phyloP scores from a whole-genome alignment of 2,797 vertebrate species.

The Champsocephalus esox region DNA sequence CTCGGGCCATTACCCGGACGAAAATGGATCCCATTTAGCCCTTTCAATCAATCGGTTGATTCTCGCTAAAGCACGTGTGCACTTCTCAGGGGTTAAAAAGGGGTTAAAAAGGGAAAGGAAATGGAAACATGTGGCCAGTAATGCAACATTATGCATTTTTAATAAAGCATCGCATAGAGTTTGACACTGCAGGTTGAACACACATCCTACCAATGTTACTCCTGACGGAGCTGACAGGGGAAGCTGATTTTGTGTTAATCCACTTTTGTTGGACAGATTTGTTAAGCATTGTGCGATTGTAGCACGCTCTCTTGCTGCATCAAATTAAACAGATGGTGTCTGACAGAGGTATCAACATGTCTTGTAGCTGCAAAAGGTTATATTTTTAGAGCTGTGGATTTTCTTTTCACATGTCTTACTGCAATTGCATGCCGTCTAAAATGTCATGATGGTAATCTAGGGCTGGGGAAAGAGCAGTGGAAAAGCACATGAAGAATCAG shows the following conservation, averaged over 20 bases:
- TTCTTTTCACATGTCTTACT: conserved; percentile 21
- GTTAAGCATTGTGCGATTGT: conserved; percentile 9
- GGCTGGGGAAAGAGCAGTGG: conserved; percentile 26
- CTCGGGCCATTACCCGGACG: conserved; percentile 45
- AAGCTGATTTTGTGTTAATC: conserved; percentile 30
- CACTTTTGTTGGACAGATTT: conserved; percentile 14
- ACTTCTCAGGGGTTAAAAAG: conserved; percentile 33
- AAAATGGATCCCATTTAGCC: conserved; percentile 51
- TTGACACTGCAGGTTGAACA: not conserved
- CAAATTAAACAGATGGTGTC: conserved; percentile 21
- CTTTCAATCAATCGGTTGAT: conserved; percentile 44
- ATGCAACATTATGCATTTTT: conserved; percentile 11
- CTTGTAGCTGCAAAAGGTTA: not conserved
- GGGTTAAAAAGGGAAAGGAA: conserved; percentile 31
- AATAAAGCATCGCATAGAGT: not conserved
- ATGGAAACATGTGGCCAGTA: conserved; percentile 18
- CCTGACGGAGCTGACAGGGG: not conserved
- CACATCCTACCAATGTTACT: no score
- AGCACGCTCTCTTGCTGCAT: not conserved
- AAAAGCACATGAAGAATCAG: conserved; percentile 43
- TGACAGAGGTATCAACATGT: conserved; percentile 17
- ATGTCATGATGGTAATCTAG: conserved; percentile 46
- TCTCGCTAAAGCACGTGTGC: conserved; percentile 28
- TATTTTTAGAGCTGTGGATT: conserved; percentile 17
- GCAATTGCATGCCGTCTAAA: conserved; percentile 40